A percentile compares a stretch with the other conserved stretches of the same genome.
phyloP scores from a whole-genome alignment of 2,113 vertebrate species.

The Dasypus novemcinctus region DNA sequence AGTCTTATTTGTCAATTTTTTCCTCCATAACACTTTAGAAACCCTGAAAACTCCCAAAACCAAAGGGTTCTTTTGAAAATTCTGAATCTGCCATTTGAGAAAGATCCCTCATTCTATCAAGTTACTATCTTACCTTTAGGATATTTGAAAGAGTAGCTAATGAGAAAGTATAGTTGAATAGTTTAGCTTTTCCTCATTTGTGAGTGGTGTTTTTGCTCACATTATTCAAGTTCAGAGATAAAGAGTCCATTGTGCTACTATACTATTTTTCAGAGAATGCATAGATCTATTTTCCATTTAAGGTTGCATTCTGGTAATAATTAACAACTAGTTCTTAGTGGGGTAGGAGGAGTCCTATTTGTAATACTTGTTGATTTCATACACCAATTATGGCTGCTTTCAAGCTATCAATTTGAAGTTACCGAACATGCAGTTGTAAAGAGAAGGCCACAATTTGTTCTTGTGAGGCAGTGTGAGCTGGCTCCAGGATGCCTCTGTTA shows the following conservation, averaged over 20 bases:
- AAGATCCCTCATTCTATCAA: background rate
- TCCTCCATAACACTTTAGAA: background rate
- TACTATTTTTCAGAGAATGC: background rate
- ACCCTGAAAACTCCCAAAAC: background rate
- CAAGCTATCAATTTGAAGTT: background rate
- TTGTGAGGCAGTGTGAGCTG: rapidly evolving
- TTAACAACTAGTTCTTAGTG: background rate
- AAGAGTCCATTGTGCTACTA: background rate
- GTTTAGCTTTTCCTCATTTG: background rate
- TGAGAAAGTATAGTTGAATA: background rate
- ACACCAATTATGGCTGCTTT: background rate
- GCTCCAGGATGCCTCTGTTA: background rate
- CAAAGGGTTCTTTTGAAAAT: background rate
- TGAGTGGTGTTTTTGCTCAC: background rate
- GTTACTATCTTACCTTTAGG: background rate
- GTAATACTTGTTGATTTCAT: background rate
- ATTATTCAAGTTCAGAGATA: background rate
- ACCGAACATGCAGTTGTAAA: background rate
- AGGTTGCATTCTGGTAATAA: background rate
- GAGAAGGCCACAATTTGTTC: background rate
- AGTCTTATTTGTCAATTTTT: no score
- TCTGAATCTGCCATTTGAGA: background rate
- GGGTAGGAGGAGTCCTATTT: background rate
- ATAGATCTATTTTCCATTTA: background rate
- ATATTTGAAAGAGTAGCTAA: background rate